Evolutionary conservation across 1,140 invertebrate species (phyloP), one percentile per base, ranked within the genome.

Genomic region (Drosophila kohkoa): DNA sequence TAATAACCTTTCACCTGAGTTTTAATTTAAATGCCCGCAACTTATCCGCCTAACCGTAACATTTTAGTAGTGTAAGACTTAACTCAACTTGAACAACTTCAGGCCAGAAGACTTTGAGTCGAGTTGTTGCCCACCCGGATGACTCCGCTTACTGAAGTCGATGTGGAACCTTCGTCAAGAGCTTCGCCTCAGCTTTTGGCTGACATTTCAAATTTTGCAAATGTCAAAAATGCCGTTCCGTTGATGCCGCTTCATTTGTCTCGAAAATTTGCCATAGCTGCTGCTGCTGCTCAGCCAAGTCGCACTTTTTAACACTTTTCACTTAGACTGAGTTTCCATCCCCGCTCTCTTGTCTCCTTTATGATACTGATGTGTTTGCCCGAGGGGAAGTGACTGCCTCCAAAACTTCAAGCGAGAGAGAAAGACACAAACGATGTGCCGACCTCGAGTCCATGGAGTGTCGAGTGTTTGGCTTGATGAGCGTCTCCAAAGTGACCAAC

Each of bases 161-260:
- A 48, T 57, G 32, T 48, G 60, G 43, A 70, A 89, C 85, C 85
- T 89, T 89, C 85, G 86, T 89, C 85, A 89, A 85, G 69, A 49
- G 55, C 28, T 13, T 43, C 30, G 13, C 57, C 49, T 38, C 49
- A 43, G 45, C 16, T 48, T 48, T 68, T 51, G 79, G 62, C 85
- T 89, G 85, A 89, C 85, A 89, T 89, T 89, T 89, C 73, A 90
- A 90, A 89, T 89, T 89, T 90, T 41, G 85, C 85, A 89, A 89
- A 89, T 90, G 85, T 89, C 85, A 89, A 90, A 83, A 89, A 81
- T 67, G 58, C 41, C 60, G 41, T 45, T 73, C 52, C 58, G 49
- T 63, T 60, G 67, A 55, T 71, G 70, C 59, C 82, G 67, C 60
- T 77, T 90, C 85, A 89, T 89, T 89, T 89, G 85, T 89, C 85